Conservation (phyloP, 2,797 vertebrate species). For the Pipistrellus kuhlii region DNA sequence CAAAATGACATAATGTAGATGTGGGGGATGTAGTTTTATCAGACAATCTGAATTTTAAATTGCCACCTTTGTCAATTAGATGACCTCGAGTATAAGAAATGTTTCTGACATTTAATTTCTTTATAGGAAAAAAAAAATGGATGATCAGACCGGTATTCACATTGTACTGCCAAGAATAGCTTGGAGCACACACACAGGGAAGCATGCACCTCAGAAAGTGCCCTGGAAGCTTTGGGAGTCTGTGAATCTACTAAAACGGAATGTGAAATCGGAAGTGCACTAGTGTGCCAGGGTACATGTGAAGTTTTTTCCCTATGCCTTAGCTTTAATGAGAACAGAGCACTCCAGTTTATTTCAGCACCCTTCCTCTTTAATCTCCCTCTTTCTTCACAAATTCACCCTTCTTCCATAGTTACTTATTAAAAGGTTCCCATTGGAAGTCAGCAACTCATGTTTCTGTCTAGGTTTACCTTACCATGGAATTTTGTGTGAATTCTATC, state of each 20-base stretch:
- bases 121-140: neutral
- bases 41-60: neutral
- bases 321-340: neutral
- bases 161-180: neutral
- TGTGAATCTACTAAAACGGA: neutral
- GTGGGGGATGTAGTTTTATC: neutral
- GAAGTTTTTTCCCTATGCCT: neutral
- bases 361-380: neutral
- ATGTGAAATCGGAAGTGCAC: neutral
- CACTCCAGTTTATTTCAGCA: neutral
- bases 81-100: rapidly evolving
- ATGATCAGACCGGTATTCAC: neutral
- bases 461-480: neutral
- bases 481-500: neutral
- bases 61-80: neutral
- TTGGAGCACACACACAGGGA: neutral
- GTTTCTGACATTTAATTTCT: neutral
- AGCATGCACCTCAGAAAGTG: neutral
- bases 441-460: neutral
- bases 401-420: neutral
- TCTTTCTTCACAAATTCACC: neutral
- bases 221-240: neutral
- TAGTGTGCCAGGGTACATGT: neutral
- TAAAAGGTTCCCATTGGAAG: neutral
- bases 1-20: neutral